Evolutionary conservation across 2,113 vertebrate species (phyloP).

Genomic region (Cariama cristata): DNA sequence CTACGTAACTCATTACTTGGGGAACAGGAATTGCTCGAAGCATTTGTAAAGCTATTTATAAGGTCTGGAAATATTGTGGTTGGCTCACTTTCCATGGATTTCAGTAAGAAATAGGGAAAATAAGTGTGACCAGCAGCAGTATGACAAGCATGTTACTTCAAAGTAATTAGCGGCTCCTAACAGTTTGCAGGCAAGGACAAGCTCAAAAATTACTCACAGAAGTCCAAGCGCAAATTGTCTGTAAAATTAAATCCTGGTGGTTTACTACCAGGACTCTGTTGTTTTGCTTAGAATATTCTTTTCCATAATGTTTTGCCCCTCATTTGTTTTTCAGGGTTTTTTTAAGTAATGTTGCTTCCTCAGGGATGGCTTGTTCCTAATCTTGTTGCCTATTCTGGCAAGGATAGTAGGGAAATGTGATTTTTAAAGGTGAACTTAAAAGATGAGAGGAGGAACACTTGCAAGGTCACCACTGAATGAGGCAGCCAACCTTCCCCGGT

Average conservation of each 20-base stretch:
- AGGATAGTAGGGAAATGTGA: background rate
- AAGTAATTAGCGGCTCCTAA: background rate
- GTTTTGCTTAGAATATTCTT: background rate
- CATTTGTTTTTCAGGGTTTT: background rate
- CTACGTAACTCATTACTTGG: background rate
- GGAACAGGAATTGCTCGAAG: background rate
- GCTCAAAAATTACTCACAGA: background rate
- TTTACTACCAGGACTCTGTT: background rate
- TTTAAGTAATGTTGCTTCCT: background rate
- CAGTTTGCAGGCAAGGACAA: background rate
- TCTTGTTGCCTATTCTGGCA: background rate
- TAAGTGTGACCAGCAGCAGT: background rate
- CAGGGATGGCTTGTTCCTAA: background rate
- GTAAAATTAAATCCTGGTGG: background rate
- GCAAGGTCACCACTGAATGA: background rate
- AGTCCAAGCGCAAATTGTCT: background rate
- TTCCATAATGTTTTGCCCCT: background rate
- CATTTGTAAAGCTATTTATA: background rate
- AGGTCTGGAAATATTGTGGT: background rate
- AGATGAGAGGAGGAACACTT: rapidly evolving
- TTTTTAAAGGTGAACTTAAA: background rate
- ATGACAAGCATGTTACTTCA: background rate
- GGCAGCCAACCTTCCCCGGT: background rate
- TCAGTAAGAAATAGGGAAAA: background rate
- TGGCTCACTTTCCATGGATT: background rate